phyloP scores from a whole-genome alignment of 2,113 vertebrate species.

The Strigops habroptila region DNA sequence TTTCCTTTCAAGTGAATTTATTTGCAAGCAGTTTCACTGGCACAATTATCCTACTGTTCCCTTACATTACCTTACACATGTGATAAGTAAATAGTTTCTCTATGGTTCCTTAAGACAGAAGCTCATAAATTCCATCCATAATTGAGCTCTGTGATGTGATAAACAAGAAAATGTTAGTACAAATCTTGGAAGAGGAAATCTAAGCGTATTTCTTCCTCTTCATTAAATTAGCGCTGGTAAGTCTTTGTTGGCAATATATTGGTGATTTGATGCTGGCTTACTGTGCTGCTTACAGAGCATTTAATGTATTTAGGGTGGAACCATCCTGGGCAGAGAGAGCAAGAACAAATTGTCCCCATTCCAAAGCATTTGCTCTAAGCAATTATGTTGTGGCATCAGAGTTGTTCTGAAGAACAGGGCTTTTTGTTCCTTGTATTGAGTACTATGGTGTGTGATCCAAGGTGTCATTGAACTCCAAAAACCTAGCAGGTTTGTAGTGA shows the following conservation, averaged over 20 bases:
- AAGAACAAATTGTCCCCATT: neutral
- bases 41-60: neutral
- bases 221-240: neutral
- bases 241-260: neutral
- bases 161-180: neutral
- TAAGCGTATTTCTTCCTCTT: neutral
- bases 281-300: neutral
- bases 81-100: neutral
- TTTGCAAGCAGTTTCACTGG: neutral
- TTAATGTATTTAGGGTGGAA: neutral
- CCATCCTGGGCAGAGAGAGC: neutral
- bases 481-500: neutral
- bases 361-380: neutral
- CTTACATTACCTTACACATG: neutral
- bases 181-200: neutral
- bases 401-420: neutral
- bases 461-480: neutral
- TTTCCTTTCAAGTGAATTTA: neutral
- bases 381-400: neutral
- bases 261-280: neutral
- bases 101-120: neutral
- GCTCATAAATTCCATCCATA: neutral
- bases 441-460: neutral
- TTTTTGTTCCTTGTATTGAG: neutral
- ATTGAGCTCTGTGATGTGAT: neutral